Evolutionary conservation across 2,797 vertebrate species (phyloP).

Genomic region (Gallinago solitaria): DNA sequence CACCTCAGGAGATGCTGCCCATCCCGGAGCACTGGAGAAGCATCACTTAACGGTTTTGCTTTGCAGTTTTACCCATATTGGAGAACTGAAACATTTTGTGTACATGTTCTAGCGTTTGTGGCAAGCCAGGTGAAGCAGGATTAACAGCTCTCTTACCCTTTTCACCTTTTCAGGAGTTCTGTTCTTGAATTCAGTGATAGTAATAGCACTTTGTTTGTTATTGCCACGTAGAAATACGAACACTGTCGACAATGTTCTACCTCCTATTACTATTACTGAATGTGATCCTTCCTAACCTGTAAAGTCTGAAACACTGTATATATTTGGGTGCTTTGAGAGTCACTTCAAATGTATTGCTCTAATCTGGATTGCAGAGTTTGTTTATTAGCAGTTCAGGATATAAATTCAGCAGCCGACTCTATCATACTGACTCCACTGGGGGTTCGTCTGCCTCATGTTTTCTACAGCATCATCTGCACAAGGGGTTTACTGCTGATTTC

Average conservation of each 20-base stretch:
- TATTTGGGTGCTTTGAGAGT: conserved; percentile 6
- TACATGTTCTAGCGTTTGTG: neutral
- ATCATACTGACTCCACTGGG: conserved; percentile 44
- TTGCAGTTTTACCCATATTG: conserved; percentile 21
- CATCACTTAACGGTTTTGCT: conserved; percentile 35
- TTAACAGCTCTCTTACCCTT: conserved; percentile 55
- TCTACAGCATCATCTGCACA: conserved; percentile 26
- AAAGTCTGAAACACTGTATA: conserved; percentile 26
- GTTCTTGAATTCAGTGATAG: conserved; percentile 78
- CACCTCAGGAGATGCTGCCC: neutral
- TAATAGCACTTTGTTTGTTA: conserved; percentile 59
- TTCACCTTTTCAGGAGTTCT: conserved; percentile 75
- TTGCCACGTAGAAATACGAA: conserved; percentile 48
- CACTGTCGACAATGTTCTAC: conserved; percentile 47
- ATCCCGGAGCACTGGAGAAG: neutral
- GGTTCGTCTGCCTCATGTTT: conserved; percentile 34
- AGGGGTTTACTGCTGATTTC: neutral
- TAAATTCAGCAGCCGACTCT: conserved; percentile 38
- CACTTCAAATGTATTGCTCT: conserved; percentile 29
- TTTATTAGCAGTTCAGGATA: conserved; percentile 47
- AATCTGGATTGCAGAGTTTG: conserved; percentile 45
- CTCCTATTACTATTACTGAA: conserved; percentile 71
- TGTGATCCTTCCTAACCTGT: conserved; percentile 75
- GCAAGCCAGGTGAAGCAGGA: neutral
- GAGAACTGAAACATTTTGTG: neutral